Evolutionary conservation across 1,140 invertebrate species (phyloP).

Genomic region (Drosophila kanapiae): DNA sequence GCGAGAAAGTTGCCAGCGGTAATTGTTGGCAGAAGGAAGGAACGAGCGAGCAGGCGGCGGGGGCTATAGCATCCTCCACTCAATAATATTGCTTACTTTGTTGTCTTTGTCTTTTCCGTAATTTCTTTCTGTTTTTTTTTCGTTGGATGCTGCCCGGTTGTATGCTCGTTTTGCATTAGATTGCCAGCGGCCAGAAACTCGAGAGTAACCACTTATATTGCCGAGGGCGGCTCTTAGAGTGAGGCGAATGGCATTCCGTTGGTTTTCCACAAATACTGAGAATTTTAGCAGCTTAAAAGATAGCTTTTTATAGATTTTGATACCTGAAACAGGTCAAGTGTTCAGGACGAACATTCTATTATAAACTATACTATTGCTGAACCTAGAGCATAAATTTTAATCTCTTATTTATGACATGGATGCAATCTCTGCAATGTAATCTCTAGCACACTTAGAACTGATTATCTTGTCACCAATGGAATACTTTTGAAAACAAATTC

Average conservation of each 20-base stretch:
- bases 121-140: slow-evolving; percentile 14
- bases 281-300: no score
- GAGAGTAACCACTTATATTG: slow-evolving; percentile 18
- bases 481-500: no score
- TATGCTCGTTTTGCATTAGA: slow-evolving; percentile 45
- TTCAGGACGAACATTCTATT: no score
- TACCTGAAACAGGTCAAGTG: background rate
- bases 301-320: no score
- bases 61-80: slow-evolving; percentile 24
- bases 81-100: slow-evolving; percentile 32
- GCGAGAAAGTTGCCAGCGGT: slow-evolving; percentile 72
- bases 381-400: no score
- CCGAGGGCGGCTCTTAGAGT: background rate
- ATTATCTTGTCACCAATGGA: no score
- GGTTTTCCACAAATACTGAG: background rate
- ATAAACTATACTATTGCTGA: no score
- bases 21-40: slow-evolving; percentile 39
- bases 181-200: slow-evolving; percentile 31
- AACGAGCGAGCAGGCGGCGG: background rate
- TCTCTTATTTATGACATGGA: no score
- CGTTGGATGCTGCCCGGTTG: slow-evolving; percentile 5
- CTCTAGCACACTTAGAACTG: no score
- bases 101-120: slow-evolving; percentile 19
- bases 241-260: background rate
- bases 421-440: no score